Base-by-base conservation (phyloP, 2,797 vertebrate genomes). In the Distichodus sexfasciatus region DNA sequence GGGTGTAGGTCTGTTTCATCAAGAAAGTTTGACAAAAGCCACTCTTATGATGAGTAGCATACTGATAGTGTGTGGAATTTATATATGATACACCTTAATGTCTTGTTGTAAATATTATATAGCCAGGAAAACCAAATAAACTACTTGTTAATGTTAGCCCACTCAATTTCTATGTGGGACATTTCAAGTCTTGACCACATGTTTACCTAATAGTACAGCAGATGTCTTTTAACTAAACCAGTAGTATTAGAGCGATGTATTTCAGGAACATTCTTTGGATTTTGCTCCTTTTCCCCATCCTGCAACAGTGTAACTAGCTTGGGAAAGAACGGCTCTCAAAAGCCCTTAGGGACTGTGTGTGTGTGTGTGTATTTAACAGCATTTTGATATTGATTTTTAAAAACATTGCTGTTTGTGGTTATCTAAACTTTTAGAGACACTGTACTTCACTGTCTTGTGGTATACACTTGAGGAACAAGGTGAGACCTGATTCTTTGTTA, bases 191-290 rank as follows among this genome's bases (percentile, higher is more conserved):
- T n/a, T n/a, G n/a, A n/a, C n/a, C n/a, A n/a, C 26, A 53, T 28
- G 9, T 31, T 43, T 17, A 47, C 3, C 46, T 51, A 47, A 19
- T n/a, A 51, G 40, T 50, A 33, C 14, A 21, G 21, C 4, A 36
- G 15, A 4, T 48, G 43, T 35, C 11, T 58, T 10, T 50, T 26
- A 15, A 2, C 10, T 36, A 35, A 11, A 12, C 43, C 50, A 66
- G 38, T n/a, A n/a, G 41, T 54, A 17, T 14, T 15, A 46, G 12
- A 33, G 41, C 43, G 21, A 44, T 53, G 7, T 33, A 46, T 17
- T 62, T 67, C 36, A 12, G 54, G 12, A 44, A 59, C 78, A 81
- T 77, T 80, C 62, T 60, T 70, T 0, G 19, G 35, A 29, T 72
- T 79, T 46, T n/a, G n/a, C n/a, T n/a, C n/a, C n/a, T n/a, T 72